Conservation (phyloP, 2,113 vertebrate species). For the Uria lomvia region DNA sequence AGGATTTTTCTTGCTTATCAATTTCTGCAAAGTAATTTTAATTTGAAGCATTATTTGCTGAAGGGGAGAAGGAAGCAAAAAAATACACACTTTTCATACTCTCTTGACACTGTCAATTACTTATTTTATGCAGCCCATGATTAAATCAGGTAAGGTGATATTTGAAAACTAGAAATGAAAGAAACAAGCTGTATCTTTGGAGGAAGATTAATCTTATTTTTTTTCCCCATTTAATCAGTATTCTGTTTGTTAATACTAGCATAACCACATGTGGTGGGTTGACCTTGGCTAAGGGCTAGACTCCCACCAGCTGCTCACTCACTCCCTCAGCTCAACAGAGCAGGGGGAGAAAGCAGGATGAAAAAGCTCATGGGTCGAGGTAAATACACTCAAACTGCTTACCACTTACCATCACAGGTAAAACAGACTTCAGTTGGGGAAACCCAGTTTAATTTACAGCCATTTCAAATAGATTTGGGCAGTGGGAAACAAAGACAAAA, state of each 20-base stretch:
- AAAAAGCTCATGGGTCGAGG: neutral
- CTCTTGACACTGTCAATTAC: neutral
- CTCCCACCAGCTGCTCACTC: neutral
- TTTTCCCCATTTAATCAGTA: neutral
- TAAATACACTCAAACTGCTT: neutral
- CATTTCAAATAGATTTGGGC: neutral
- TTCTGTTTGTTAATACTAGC: neutral
- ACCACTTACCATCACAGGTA: neutral
- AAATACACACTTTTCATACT: neutral
- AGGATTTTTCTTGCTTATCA: neutral
- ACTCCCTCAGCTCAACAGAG: neutral
- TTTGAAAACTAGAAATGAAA: neutral
- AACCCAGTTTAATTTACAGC: neutral
- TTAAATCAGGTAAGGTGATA: neutral
- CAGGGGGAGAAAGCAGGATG: neutral
- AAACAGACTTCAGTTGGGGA: neutral
- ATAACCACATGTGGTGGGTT: neutral
- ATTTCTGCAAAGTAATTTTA: neutral
- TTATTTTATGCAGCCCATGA: neutral
- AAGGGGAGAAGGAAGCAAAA: neutral
- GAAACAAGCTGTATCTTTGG: neutral
- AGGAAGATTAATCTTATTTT: neutral
- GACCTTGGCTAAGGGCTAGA: neutral
- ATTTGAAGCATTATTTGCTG: neutral
- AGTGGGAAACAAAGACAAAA: neutral